Percentiles rank a stretch among this genome's conserved stretches.
Evolutionary conservation across 2,797 vertebrate genomes (phyloP).

Genomic region (Chromis chromis): DNA sequence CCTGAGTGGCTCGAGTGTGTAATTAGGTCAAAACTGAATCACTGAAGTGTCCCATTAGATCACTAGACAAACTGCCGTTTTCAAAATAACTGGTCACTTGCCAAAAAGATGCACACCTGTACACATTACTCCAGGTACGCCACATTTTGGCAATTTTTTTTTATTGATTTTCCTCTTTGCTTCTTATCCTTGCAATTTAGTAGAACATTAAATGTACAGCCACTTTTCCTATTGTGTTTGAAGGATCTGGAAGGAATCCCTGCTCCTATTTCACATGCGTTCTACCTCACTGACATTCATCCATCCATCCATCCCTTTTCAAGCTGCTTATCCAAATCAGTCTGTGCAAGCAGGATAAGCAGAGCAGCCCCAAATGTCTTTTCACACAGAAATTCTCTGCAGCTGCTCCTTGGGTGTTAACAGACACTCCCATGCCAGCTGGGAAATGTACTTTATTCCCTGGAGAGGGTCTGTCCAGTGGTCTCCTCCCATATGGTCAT

Average conservation of each 20-base stretch:
- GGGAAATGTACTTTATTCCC: conserved; percentile 38
- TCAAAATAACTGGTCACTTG: background rate
- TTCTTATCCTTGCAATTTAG: conserved; percentile 4
- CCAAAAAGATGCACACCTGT: conserved; percentile 10
- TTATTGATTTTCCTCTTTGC: background rate
- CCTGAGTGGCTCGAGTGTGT: conserved; percentile 16
- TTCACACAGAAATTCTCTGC: conserved; percentile 47
- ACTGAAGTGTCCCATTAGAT: background rate
- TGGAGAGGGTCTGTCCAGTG: conserved; percentile 32
- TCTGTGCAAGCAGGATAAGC: conserved; percentile 52
- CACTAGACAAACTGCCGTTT: background rate
- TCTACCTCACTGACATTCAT: conserved; percentile 41
- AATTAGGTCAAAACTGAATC: conserved; percentile 25
- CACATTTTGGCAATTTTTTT: background rate
- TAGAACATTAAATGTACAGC: conserved; percentile 4
- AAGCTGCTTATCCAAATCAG: conserved; percentile 64
- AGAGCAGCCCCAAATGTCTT: conserved; percentile 42
- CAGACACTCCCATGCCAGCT: conserved; percentile 39
- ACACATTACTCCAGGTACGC: background rate
- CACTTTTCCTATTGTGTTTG: conserved; percentile 2
- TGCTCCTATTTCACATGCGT: conserved; percentile 39
- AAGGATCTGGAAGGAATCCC: conserved; percentile 19
- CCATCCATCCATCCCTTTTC: conserved; percentile 49
- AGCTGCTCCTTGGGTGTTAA: conserved; percentile 51
- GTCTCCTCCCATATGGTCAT: conserved; percentile 37